phyloP scores from a whole-genome alignment of 2,113 vertebrate genomes.

The Varanus komodoensis region DNA sequence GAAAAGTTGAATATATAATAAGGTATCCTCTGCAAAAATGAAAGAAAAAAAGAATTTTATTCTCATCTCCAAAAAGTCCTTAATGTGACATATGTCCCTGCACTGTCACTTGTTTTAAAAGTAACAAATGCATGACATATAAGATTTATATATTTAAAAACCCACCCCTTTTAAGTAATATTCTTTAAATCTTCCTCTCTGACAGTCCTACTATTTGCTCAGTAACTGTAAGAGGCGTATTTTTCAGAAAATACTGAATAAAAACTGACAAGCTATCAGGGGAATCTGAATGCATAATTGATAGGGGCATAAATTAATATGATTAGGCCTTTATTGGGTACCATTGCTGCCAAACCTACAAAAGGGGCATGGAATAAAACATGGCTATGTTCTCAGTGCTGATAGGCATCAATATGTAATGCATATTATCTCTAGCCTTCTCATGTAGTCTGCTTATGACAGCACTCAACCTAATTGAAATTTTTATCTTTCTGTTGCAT shows the following conservation, averaged over 20 bases:
- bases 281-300: constrained; percentile 94
- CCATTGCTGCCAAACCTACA: constrained; percentile 85
- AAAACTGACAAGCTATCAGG: constrained; percentile 92
- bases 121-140: constrained; percentile 80
- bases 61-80: constrained; percentile 77
- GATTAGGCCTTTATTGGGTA: constrained; percentile 87
- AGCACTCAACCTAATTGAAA: constrained; percentile 87
- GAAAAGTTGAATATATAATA: constrained; percentile 65
- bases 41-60: constrained; percentile 50
- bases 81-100: constrained; percentile 78
- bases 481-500: constrained; percentile 87
- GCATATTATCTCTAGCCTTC: constrained; percentile 89
- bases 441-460: constrained; percentile 82
- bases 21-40: constrained; percentile 3
- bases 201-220: constrained; percentile 83
- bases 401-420: constrained; percentile 91
- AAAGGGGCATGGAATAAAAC: constrained; percentile 86
- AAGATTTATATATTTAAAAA: constrained; percentile 86
- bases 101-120: constrained; percentile 76
- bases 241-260: constrained; percentile 89
- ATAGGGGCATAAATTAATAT: constrained; percentile 93
- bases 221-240: constrained; percentile 84
- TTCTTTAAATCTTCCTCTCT: constrained; percentile 86
- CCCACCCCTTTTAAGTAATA: constrained; percentile 86
- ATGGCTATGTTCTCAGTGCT: constrained; percentile 79